These are phyloP conservation scores for Melipona bicolor DNA, from an alignment of 2,888 invertebrate genomes.

Conservation along the genomic window DNA sequence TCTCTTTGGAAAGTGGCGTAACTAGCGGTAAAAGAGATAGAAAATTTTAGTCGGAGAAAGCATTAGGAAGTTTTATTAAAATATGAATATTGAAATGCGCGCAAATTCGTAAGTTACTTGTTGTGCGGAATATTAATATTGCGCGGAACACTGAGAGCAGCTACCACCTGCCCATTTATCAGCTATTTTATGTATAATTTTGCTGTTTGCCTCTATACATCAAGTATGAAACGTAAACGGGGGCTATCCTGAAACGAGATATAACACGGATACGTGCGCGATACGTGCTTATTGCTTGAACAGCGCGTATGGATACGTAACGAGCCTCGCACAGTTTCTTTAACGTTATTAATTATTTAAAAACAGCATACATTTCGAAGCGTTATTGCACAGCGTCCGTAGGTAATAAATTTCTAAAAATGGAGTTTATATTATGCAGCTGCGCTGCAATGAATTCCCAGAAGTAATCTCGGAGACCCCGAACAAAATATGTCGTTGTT, in stretches of 20 bases:
- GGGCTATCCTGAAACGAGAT: constrained; percentile 44
- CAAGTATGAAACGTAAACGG: constrained; percentile 34
- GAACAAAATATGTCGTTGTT: not conserved
- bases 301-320: constrained; percentile 35
- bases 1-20: not conserved
- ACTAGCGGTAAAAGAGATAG: no score
- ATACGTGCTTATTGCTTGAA: constrained; percentile 40
- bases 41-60: no score
- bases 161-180: constrained; percentile 35
- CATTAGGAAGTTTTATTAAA: not conserved
- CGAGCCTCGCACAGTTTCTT: not conserved
- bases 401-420: constrained; percentile 7
- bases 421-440: not conserved
- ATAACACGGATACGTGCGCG: constrained; percentile 34
- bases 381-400: not conserved
- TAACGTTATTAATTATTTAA: constrained; percentile 18
- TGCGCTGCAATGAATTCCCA: not conserved
- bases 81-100: not conserved
- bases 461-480: constrained; percentile 1
- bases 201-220: constrained; percentile 45
- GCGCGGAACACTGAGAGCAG: not conserved
- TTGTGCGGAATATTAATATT: constrained; percentile 34
- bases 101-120: not conserved
- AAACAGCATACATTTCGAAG: not conserved
- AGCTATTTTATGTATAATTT: constrained; percentile 50